phyloP scores from a whole-genome alignment of 1,140 invertebrate genomes.

The Heliconius congener region DNA sequence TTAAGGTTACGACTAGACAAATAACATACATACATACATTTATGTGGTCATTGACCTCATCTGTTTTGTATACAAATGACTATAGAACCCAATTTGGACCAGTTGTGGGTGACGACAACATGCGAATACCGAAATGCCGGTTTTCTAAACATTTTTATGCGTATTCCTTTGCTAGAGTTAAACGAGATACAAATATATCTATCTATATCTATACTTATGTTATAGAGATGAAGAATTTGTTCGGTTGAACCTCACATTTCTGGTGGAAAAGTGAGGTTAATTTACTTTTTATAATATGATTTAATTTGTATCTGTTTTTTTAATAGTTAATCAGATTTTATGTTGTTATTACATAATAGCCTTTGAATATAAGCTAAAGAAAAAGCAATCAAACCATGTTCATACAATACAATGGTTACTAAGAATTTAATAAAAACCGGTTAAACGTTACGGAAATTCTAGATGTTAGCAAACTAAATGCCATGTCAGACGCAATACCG shows the following conservation, averaged over 20 bases:
- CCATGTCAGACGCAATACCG: slow-evolving; percentile 34
- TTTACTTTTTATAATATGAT: not conserved
- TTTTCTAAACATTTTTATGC: slow-evolving; percentile 9
- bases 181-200: not conserved
- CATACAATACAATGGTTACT: not conserved
- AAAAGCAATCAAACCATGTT: not conserved
- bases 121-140: not conserved
- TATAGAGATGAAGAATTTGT: no score
- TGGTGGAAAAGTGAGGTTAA: no score
- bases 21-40: slow-evolving; percentile 3
- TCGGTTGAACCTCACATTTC: no score
- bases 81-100: slow-evolving; percentile 13
- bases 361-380: not conserved
- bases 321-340: not conserved
- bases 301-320: not conserved
- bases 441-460: slow-evolving; percentile 19
- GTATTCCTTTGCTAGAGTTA: not conserved
- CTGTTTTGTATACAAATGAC: slow-evolving; percentile 18
- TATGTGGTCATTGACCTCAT: slow-evolving; percentile 15
- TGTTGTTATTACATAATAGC: no score
- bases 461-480: slow-evolving; percentile 17
- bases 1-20: slow-evolving; percentile 3
- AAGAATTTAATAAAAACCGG: slow-evolving; percentile 15
- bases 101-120: slow-evolving; percentile 9
- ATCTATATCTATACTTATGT: no score